Conservation (phyloP, 2,113 vertebrate species). For the Bambusicola thoracicus region DNA sequence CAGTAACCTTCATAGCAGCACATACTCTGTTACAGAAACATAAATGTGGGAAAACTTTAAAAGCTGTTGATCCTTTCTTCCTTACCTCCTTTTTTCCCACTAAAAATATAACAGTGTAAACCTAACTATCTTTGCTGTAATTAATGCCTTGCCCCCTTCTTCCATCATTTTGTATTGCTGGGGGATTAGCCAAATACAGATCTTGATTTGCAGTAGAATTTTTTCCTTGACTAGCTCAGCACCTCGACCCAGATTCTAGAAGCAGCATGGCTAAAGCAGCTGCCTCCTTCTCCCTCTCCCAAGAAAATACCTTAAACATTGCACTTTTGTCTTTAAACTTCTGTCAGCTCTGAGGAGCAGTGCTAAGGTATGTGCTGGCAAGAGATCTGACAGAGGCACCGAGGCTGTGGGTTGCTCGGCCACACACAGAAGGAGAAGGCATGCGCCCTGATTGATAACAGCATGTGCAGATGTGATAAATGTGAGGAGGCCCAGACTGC, state of each 20-base stretch:
- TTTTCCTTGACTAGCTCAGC: neutral
- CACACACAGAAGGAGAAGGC: neutral
- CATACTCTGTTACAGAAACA: neutral
- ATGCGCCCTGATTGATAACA: conserved; percentile 2
- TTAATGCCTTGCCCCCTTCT: neutral
- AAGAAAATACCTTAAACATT: neutral
- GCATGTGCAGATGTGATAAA: neutral
- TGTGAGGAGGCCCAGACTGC: neutral
- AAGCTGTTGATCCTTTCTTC: neutral
- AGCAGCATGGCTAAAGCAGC: neutral
- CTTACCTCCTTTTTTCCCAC: neutral
- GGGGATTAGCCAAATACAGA: neutral
- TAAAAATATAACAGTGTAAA: neutral
- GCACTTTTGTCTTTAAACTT: neutral
- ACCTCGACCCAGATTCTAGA: neutral
- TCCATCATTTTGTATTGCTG: neutral
- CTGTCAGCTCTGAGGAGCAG: neutral
- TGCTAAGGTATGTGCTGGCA: neutral
- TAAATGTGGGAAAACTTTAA: neutral
- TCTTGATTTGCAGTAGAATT: neutral
- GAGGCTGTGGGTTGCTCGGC: neutral
- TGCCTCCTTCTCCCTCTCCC: neutral
- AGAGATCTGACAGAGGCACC: neutral
- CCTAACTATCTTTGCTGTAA: neutral
- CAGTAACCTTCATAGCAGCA: neutral